Base-by-base conservation (phyloP, 2,797 vertebrate genomes). In the Oreochromis grahami region DNA sequence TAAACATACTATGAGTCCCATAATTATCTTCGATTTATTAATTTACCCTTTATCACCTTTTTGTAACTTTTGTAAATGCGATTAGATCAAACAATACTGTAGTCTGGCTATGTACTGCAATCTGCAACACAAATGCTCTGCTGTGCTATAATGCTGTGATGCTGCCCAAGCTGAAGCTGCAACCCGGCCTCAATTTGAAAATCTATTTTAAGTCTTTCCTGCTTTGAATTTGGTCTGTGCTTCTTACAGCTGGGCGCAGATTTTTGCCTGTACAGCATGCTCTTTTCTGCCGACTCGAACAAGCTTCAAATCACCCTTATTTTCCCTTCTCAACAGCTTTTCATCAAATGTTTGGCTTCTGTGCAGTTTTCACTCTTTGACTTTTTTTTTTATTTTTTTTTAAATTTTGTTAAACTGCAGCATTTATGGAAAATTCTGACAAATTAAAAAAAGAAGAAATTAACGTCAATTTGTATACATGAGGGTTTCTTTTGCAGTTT, bases 371-470 rank as follows among this genome's bases (percentile, higher is more conserved):
- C 6, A 13, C 38, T 56, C 24, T 56, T 78, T 56, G 14, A 56
- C 13, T 34, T 29, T 34, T 58, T 11, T 9, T 36, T 36, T 11
- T 9, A 9, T 58, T 4, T 2, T 5, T 1, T 12, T 52, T 4
- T 2, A 0, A 58, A 56, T 32, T 8, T 34, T 34, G 7, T 34
- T 8, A 60, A 34, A 19, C 11, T 60, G 3, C 1, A 0, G 29
- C 0, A 60, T 60, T 34, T 60, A 19, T 60, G 29, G 29, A 19
- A 34, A 34, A 19, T 11, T 6, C 15, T 4, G 15, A 60, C 5
- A 34, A 32, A 29, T 26, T 8, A 0, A 6, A 14, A 3, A 29
- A 8, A 36, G 8, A 36, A 36, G 8, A 36, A 32, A 17, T 58
- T 58, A 6, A 32, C 55, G 32, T 58, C 8, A 58, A 32, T 32